These are phyloP conservation scores for Euura lappo DNA, from an alignment of 1,140 invertebrate species.

Conservation along the genomic window DNA sequence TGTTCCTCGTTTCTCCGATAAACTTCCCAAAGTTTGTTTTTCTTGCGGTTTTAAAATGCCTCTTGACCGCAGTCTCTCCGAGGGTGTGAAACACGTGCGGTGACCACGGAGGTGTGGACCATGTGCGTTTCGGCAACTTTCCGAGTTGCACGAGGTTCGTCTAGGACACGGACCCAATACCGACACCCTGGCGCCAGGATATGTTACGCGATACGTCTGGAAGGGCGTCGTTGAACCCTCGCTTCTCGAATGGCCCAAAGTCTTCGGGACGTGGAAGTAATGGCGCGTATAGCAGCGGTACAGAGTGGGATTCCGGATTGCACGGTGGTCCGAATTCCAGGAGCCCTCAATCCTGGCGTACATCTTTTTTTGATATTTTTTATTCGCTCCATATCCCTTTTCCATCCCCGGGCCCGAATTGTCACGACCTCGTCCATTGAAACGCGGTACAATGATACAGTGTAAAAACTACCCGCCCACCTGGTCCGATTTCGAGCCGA, in stretches of 20 bases:
- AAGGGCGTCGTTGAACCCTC: constrained; percentile 43
- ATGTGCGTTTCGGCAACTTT: not conserved
- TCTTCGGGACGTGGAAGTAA: not conserved
- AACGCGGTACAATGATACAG: not conserved
- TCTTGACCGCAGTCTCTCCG: not conserved
- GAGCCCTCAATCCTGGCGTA: not conserved
- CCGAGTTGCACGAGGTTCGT: not conserved
- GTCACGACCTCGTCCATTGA: not conserved
- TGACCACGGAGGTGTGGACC: not conserved
- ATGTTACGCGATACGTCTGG: constrained; percentile 57
- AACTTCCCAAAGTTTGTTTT: not conserved
- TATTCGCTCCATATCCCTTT: not conserved
- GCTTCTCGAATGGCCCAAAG: not conserved
- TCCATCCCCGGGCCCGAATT: not conserved
- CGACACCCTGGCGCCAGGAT: constrained; percentile 55
- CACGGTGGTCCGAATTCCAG: not conserved
- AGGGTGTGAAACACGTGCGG: constrained; percentile 1
- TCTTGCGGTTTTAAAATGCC: not conserved
- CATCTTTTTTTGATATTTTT: no score
- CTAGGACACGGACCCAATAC: constrained; percentile 21
- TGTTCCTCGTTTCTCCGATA: not conserved
- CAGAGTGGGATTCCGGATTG: not conserved
- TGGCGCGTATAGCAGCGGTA: not conserved
- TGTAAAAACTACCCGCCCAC: not conserved
- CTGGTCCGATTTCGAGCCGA: constrained; percentile 2